A percentile compares a stretch with the other conserved stretches of the same genome.
These are phyloP conservation scores for Anolis apletophallus DNA, from an alignment of 2,797 vertebrate species.

Conservation along the genomic window DNA sequence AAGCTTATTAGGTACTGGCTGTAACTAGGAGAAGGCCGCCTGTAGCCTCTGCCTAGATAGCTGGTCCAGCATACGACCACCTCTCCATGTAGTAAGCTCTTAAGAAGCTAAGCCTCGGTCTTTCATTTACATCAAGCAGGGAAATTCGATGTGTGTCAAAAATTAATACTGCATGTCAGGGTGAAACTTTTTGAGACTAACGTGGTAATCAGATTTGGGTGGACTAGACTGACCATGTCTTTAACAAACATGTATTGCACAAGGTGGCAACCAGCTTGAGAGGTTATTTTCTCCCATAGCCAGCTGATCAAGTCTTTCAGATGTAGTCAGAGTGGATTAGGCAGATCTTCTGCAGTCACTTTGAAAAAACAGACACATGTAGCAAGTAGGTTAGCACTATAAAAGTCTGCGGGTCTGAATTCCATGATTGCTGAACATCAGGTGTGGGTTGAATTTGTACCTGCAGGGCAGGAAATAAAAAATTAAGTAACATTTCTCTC, in stretches of 20 bases:
- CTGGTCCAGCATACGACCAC: not conserved
- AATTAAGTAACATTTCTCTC: not conserved
- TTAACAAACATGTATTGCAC: slow-evolving; percentile 72
- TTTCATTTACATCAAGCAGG: slow-evolving; percentile 50
- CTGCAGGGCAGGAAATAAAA: slow-evolving; percentile 66
- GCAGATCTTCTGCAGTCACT: slow-evolving; percentile 71
- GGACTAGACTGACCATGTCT: slow-evolving; percentile 65
- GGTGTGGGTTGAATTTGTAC: slow-evolving; percentile 89
- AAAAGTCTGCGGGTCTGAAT: slow-evolving; percentile 80
- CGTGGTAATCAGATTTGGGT: slow-evolving; percentile 68
- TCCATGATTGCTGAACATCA: slow-evolving; percentile 86
- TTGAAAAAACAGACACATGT: slow-evolving; percentile 62
- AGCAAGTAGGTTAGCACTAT: slow-evolving; percentile 59
- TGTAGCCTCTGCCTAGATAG: not conserved
- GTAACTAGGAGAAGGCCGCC: not conserved
- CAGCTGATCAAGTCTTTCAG: slow-evolving; percentile 69
- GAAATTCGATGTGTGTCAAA: slow-evolving; percentile 55
- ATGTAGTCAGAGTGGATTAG: slow-evolving; percentile 55
- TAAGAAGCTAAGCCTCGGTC: slow-evolving; percentile 17
- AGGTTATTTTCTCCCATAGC: slow-evolving; percentile 61
- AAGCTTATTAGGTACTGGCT: slow-evolving; percentile 24
- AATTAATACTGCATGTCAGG: slow-evolving; percentile 53
- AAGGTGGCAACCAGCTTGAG: slow-evolving; percentile 65
- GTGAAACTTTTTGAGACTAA: slow-evolving; percentile 62
- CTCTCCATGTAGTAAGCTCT: not conserved